Conservation (phyloP, 2,797 vertebrate species). For the Sparidentex hasta region DNA sequence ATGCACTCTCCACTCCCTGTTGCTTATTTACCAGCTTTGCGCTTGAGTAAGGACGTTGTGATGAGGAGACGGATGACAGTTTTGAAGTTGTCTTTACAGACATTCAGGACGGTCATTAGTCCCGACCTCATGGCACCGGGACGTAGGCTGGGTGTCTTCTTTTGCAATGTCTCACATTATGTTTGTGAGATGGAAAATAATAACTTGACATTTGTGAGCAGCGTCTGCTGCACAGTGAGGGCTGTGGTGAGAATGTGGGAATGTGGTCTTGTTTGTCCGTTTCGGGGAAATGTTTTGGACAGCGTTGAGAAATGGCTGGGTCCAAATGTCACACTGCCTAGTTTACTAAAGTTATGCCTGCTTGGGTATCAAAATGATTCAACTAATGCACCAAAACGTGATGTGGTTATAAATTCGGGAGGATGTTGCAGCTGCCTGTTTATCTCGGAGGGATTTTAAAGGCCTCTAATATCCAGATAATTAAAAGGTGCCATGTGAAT, state of each 20-base stretch:
- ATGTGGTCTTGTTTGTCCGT: constrained; percentile 16
- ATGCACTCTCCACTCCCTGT: constrained; percentile 43
- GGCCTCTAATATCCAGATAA: constrained; percentile 1
- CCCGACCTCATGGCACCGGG: constrained; percentile 46
- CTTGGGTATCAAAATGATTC: constrained; percentile 39
- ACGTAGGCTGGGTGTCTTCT: constrained; percentile 20
- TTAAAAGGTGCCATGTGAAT: not conserved
- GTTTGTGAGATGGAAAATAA: constrained; percentile 40
- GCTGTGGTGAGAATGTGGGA: constrained; percentile 6
- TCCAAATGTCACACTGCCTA: constrained; percentile 44
- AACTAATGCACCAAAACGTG: constrained; percentile 35
- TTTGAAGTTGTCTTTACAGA: constrained; percentile 55
- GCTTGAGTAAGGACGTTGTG: constrained; percentile 63
- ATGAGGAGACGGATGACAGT: constrained; percentile 47
- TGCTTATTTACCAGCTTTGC: constrained; percentile 71
- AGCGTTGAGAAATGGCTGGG: constrained; percentile 15
- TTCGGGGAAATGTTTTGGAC: constrained; percentile 35
- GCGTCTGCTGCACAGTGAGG: constrained; percentile 34
- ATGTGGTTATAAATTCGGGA: not conserved
- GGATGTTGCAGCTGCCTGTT: constrained; percentile 2
- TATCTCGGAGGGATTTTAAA: not conserved
- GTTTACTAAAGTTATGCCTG: constrained; percentile 27
- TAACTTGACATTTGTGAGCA: constrained; percentile 46
- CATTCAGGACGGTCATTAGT: constrained; percentile 54
- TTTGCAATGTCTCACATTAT: constrained; percentile 34